Percentiles rank a stretch among this genome's conserved stretches.
These are phyloP conservation scores for Pitangus sulphuratus DNA, from an alignment of 2,797 vertebrate genomes.

Conservation along the genomic window DNA sequence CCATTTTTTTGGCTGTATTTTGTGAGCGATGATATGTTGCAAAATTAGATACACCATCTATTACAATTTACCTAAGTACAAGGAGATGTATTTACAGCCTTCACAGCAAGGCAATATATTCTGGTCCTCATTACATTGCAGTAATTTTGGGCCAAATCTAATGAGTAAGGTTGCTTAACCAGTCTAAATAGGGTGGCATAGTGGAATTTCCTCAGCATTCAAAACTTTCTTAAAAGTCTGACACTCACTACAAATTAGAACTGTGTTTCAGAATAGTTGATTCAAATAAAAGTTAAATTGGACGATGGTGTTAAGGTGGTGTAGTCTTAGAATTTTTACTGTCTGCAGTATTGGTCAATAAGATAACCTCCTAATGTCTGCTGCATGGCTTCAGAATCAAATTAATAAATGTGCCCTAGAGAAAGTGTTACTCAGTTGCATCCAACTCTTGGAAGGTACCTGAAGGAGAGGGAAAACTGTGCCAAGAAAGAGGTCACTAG, in stretches of 20 bases:
- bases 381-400: not conserved
- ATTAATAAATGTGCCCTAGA: not conserved
- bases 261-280: not conserved
- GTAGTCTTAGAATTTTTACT: not conserved
- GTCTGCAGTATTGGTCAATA: not conserved
- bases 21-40: not conserved
- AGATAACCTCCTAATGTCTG: not conserved
- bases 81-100: not conserved
- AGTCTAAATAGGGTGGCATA: not conserved
- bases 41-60: constrained; percentile 31
- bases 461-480: not conserved
- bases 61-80: not conserved
- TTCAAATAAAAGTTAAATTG: not conserved
- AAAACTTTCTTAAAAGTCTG: not conserved
- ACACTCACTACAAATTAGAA: not conserved
- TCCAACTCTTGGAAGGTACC: not conserved
- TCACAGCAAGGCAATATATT: not conserved
- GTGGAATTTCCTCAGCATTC: not conserved
- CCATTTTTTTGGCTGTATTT: constrained; percentile 51
- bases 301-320: not conserved
- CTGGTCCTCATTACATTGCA: not conserved
- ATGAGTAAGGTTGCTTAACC: not conserved
- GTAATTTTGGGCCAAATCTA: not conserved
- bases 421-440: not conserved
- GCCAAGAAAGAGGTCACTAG: not conserved